Conservation (phyloP, 2,797 vertebrate species). For the Anas georgica region DNA sequence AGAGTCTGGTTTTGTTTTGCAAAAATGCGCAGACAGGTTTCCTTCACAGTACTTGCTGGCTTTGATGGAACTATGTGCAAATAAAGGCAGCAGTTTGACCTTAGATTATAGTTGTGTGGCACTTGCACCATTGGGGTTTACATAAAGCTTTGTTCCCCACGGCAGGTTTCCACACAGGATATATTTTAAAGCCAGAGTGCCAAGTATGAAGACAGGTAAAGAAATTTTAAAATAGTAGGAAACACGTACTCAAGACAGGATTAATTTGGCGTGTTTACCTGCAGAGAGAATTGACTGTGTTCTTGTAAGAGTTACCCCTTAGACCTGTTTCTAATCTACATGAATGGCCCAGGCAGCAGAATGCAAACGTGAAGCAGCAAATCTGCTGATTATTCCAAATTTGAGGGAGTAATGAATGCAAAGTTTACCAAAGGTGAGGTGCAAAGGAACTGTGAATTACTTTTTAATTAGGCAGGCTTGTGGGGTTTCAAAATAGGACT, state of each 20-base stretch:
- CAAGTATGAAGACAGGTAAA: not conserved
- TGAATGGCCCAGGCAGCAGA: not conserved
- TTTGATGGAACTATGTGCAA: not conserved
- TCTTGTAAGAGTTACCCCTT: not conserved
- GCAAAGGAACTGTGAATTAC: not conserved
- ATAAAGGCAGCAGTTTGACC: not conserved
- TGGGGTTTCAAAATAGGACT: not conserved
- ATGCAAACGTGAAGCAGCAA: not conserved
- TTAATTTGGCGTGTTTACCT: not conserved
- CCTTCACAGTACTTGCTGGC: not conserved
- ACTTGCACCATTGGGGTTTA: not conserved
- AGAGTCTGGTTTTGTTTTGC: not conserved
- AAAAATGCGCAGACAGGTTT: not conserved
- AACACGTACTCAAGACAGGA: not conserved
- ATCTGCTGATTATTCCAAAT: not conserved
- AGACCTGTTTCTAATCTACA: not conserved
- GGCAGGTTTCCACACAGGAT: not conserved
- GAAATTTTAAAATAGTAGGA: constrained; percentile 11
- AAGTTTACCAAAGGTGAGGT: not conserved
- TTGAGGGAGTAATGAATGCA: not conserved
- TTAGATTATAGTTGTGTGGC: not conserved
- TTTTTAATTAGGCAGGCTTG: not conserved
- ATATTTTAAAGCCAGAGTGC: not conserved
- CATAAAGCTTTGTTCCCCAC: not conserved
- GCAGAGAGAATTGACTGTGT: not conserved